Percentiles rank a stretch among this genome's conserved stretches.
Conservation (phyloP, 2,888 invertebrate genomes). For the Nemoura dubitans region DNA sequence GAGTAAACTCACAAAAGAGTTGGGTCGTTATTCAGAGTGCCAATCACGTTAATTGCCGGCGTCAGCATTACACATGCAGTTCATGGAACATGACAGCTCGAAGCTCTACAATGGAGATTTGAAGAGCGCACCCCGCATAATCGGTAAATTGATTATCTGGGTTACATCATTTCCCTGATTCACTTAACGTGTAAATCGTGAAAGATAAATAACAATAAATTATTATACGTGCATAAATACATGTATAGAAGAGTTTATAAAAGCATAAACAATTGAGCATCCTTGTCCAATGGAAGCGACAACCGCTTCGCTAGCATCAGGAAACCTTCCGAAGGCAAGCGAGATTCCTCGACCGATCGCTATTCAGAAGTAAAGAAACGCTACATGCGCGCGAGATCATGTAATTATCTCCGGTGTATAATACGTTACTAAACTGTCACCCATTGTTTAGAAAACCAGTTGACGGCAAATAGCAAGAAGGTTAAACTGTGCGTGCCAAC, state of each 20-base stretch:
- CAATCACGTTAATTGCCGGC: too few relatives aligned
- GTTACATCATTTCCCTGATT: background rate
- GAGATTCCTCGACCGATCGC: background rate
- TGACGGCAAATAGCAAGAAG: background rate
- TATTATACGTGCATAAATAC: too few relatives aligned
- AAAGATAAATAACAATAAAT: too few relatives aligned
- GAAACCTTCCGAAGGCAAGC: background rate
- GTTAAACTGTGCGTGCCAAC: background rate
- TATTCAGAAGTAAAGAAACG: background rate
- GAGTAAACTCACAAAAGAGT: too few relatives aligned
- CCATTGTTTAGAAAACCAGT: slow-evolving; percentile 12
- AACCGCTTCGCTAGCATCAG: background rate
- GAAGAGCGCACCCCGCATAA: too few relatives aligned
- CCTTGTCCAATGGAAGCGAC: background rate
- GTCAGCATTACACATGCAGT: too few relatives aligned
- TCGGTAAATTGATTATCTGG: background rate
- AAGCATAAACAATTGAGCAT: background rate
- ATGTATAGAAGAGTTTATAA: background rate
- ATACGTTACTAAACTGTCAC: background rate
- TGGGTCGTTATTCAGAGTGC: too few relatives aligned
- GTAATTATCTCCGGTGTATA: slow-evolving; percentile 4
- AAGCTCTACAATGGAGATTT: too few relatives aligned
- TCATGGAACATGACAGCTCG: too few relatives aligned
- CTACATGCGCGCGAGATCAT: background rate
- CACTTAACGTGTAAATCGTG: background rate